Evolutionary conservation across 1,140 invertebrate genomes (phyloP).

Genomic region (Caenorhabditis latens): DNA sequence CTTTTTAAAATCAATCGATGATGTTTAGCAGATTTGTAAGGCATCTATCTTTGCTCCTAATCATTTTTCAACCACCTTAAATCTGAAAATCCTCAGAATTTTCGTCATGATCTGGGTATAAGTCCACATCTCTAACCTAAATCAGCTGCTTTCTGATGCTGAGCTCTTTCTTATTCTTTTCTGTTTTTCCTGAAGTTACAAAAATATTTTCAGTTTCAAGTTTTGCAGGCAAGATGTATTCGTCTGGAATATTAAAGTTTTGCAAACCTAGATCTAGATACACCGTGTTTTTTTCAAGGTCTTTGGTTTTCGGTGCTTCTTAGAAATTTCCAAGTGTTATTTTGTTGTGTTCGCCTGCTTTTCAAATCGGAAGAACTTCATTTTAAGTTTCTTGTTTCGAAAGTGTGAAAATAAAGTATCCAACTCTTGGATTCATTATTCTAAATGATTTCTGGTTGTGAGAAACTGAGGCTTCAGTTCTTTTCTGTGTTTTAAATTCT

Average conservation of each 20-base stretch:
- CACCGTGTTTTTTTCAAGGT: background rate
- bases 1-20: too few relatives aligned
- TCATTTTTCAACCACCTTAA: too few relatives aligned
- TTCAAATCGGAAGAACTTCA: background rate
- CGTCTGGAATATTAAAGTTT: background rate
- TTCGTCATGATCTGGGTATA: background rate
- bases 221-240: background rate
- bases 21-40: too few relatives aligned
- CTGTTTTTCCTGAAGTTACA: background rate
- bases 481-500: background rate
- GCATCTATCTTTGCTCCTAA: too few relatives aligned
- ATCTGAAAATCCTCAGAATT: too few relatives aligned
- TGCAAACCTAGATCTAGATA: background rate
- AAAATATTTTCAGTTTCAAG: too few relatives aligned
- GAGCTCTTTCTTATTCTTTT: background rate
- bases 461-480: too few relatives aligned
- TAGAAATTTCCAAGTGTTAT: background rate
- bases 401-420: too few relatives aligned
- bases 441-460: too few relatives aligned
- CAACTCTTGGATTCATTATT: too few relatives aligned
- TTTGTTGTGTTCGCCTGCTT: background rate
- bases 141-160: slow-evolving; percentile 22
- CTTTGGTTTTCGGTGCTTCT: slow-evolving; percentile 16
- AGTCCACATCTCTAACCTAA: background rate
- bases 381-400: too few relatives aligned